Conservation (phyloP, 2,888 invertebrate species). For the Troilus luridus region DNA sequence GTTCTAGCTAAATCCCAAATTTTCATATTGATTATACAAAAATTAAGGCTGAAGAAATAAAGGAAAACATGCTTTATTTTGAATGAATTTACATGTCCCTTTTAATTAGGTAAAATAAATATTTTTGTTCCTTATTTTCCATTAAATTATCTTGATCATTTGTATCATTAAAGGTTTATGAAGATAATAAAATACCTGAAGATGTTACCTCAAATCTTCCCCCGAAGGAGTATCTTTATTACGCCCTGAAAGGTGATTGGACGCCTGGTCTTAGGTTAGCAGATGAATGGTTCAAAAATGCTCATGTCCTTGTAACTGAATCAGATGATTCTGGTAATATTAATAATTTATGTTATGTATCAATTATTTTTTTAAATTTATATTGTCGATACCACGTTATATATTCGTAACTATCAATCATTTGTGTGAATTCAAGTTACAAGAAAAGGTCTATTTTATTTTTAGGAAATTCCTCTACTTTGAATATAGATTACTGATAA, state of each 20-base stretch:
- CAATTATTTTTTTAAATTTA: neutral
- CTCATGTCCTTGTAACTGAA: neutral
- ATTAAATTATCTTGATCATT: neutral
- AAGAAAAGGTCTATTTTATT: neutral
- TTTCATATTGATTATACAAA: too few relatives aligned
- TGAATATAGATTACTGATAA: neutral
- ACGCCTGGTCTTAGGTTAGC: slow-evolving; percentile 30
- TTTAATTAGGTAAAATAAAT: neutral
- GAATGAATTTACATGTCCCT: neutral
- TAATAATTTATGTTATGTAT: neutral
- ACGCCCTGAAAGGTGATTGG: slow-evolving; percentile 35
- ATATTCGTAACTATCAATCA: neutral
- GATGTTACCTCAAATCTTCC: neutral
- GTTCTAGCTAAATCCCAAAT: too few relatives aligned
- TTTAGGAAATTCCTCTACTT: neutral
- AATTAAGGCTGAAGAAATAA: too few relatives aligned
- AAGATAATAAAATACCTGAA: slow-evolving; percentile 41
- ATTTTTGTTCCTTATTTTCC: neutral
- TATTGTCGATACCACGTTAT: neutral
- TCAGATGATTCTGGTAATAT: slow-evolving; percentile 43
- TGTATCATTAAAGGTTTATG: neutral
- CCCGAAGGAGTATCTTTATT: neutral
- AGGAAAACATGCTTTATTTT: too few relatives aligned
- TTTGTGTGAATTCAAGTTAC: neutral
- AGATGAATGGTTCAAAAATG: slow-evolving; percentile 1